phyloP scores from a whole-genome alignment of 1,140 invertebrate species.

The Stegodyphus mimosarum region DNA sequence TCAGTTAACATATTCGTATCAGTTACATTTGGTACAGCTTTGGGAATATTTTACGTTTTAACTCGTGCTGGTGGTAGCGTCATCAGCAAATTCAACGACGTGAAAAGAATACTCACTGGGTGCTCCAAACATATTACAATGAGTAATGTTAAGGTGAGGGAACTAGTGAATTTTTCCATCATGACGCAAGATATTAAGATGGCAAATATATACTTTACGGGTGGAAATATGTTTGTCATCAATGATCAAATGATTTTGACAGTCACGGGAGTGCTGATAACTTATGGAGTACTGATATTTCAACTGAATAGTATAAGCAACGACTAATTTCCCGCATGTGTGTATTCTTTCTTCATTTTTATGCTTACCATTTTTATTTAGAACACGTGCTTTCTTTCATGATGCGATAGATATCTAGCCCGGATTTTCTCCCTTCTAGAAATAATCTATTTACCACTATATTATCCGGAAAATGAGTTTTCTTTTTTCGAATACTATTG shows the following conservation, averaged over 20 bases:
- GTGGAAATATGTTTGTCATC: conserved; percentile 41
- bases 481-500: too few species aligned
- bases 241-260: neutral
- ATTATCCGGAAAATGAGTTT: too few species aligned
- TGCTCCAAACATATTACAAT: neutral
- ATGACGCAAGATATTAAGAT: conserved; percentile 21
- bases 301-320: conserved; percentile 18
- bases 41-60: neutral
- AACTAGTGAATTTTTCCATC: neutral
- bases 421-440: too few species aligned
- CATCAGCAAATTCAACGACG: neutral
- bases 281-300: conserved; percentile 30
- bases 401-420: neutral
- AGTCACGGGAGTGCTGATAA: conserved; percentile 13
- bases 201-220: conserved; percentile 6
- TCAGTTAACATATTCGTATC: neutral
- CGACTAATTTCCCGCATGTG: neutral
- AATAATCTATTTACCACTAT: too few species aligned
- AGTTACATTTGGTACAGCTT: neutral
- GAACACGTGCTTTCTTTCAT: neutral
- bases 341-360: neutral
- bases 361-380: neutral
- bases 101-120: neutral
- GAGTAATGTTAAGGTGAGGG: neutral
- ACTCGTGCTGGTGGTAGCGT: neutral